Percentiles rank a stretch among this genome's conserved stretches.
phyloP scores from a whole-genome alignment of 1,140 invertebrate species.

The Eubasilissa regina region DNA sequence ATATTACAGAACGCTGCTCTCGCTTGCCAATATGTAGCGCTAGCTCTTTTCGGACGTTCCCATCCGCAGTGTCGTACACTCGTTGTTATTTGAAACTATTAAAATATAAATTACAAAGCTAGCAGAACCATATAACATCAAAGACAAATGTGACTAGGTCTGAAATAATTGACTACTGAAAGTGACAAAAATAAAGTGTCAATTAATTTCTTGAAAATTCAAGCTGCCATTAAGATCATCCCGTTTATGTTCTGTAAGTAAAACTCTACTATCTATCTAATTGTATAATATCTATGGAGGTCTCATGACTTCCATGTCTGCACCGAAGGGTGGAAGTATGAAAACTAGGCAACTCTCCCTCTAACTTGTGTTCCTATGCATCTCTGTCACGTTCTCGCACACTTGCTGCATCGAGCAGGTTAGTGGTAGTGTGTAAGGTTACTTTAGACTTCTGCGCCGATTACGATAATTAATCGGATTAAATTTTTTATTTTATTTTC shows the following conservation, averaged over 20 bases:
- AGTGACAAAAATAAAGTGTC: too few relatives aligned
- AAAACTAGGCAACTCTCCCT: slow-evolving; percentile 1
- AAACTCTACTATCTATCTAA: background rate
- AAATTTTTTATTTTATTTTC: background rate
- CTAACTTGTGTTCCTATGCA: background rate
- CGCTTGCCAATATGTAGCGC: too few relatives aligned
- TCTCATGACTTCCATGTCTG: background rate
- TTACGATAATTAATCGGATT: background rate
- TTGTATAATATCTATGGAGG: background rate
- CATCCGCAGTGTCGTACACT: too few relatives aligned
- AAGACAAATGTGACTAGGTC: too few relatives aligned
- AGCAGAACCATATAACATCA: too few relatives aligned
- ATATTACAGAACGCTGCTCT: too few relatives aligned
- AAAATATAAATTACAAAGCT: too few relatives aligned
- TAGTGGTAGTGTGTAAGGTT: slow-evolving; percentile 20
- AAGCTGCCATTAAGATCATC: background rate
- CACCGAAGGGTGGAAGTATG: background rate
- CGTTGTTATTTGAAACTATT: too few relatives aligned
- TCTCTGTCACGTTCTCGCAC: slow-evolving; percentile 1
- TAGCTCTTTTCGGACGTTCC: too few relatives aligned
- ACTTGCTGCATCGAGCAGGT: slow-evolving; percentile 31
- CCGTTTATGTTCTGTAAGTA: background rate
- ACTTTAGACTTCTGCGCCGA: slow-evolving; percentile 34
- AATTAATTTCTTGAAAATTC: background rate
- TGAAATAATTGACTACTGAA: too few relatives aligned